Base-by-base conservation (phyloP, 2,797 vertebrate species). In the Siniperca undulata region DNA sequence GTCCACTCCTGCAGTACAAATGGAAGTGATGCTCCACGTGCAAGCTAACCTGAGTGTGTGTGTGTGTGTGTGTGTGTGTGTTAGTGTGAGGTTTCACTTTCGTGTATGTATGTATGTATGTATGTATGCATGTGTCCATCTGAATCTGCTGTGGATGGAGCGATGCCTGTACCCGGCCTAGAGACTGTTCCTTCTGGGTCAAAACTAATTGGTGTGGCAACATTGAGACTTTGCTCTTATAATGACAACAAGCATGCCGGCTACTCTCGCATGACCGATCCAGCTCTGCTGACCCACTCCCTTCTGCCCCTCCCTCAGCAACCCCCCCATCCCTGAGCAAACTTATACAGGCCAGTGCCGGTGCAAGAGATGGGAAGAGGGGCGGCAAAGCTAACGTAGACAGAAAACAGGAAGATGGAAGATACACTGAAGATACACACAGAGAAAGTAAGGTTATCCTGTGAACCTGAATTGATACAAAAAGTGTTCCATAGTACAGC, bases 171-270 rank as follows among this genome's bases (percentile, higher is more conserved):
- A 89, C 79, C 78, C 78, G 60, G 74, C 94, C 89, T 89, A 70
- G 86, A 88, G 86, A 90, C 88, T 87, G 82, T 93, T 94, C 93
- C 93, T 96, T 95, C 95, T 94, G 94, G 95, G 95, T 95, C 95
- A 95, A 91, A 95, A 95, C 92, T 95, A 96, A 96, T 95, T 95
- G 95, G 95, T 94, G 92, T 87, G 59, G 90, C 94, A 93, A 89
- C 69, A 90, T 90, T 90, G 83, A 93, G 86, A 91, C 91, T 89
- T 82, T 86, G 88, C 90, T 94, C 93, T 89, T 91, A 95, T 95
- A 95, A 96, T 95, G 94, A 96, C 95, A 94, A 95, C 90, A 94
- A 96, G 94, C 94, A 87, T 89, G 94, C 76, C 10, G 75, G 90
- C 94, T 92, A 83, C 89, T 95, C 90, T 91, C 87, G 91, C 94